Percentiles rank a stretch among this genome's conserved stretches.
Evolutionary conservation across 2,113 vertebrate genomes (phyloP).

Genomic region (Ptyas mucosa): DNA sequence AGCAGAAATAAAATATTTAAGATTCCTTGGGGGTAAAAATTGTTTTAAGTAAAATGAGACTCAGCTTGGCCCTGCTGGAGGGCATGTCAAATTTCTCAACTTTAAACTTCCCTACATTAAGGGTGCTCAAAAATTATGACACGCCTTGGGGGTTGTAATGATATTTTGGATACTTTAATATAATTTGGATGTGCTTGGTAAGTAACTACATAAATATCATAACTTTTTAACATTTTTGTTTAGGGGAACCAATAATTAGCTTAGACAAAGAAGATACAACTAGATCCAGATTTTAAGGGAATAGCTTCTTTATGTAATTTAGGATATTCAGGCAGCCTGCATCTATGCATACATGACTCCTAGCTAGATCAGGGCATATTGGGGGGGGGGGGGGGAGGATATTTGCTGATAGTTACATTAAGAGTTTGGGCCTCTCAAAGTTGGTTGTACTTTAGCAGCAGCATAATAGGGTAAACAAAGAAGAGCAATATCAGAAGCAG

Average conservation of each 20-base stretch:
- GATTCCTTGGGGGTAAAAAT: not conserved
- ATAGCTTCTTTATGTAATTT: not conserved
- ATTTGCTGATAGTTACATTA: conserved; percentile 36
- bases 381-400: no score
- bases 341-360: not conserved
- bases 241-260: not conserved
- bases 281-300: not conserved
- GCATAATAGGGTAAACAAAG: conserved; percentile 35
- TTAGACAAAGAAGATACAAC: not conserved
- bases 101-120: no score
- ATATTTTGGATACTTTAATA: no score
- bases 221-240: no score
- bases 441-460: conserved; percentile 21
- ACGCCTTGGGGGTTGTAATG: no score
- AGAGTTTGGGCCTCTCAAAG: conserved; percentile 27
- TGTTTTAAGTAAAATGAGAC: not conserved
- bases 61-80: not conserved
- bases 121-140: no score
- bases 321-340: no score
- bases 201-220: no score
- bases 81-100: no score
- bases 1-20: not conserved
- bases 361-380: not conserved
- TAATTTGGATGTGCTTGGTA: no score
- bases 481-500: conserved; percentile 37